phyloP scores from a whole-genome alignment of 2,113 vertebrate genomes.

The Cyanoliseus patagonus region DNA sequence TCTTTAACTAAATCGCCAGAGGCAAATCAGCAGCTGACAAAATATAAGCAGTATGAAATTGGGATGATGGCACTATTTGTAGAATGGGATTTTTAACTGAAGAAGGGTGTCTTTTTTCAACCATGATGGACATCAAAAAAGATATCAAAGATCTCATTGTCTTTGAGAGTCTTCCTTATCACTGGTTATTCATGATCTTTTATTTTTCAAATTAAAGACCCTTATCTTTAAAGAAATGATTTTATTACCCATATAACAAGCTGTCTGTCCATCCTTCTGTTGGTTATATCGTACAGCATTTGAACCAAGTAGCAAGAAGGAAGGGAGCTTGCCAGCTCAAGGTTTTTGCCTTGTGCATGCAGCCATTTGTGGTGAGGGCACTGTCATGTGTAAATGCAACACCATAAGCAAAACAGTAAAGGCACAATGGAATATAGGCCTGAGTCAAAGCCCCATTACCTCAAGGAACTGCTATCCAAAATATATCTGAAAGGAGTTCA shows the following conservation, averaged over 20 bases:
- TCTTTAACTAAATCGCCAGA: not conserved
- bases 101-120: not conserved
- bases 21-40: conserved; percentile 42
- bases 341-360: not conserved
- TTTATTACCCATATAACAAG: not conserved
- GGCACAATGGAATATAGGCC: not conserved
- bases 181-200: not conserved
- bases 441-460: not conserved
- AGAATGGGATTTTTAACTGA: not conserved
- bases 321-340: not conserved
- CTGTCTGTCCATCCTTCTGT: not conserved
- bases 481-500: not conserved
- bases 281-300: not conserved
- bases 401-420: not conserved
- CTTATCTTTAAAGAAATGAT: not conserved
- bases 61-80: not conserved
- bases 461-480: not conserved
- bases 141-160: not conserved
- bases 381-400: not conserved
- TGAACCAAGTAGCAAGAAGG: not conserved
- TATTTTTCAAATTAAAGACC: not conserved
- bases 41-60: conserved; percentile 9
- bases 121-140: not conserved
- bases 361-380: not conserved
- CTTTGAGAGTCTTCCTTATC: not conserved